Conservation (phyloP, 92 coral and sea anemone species). For the Anthopleura xanthogrammica region DNA sequence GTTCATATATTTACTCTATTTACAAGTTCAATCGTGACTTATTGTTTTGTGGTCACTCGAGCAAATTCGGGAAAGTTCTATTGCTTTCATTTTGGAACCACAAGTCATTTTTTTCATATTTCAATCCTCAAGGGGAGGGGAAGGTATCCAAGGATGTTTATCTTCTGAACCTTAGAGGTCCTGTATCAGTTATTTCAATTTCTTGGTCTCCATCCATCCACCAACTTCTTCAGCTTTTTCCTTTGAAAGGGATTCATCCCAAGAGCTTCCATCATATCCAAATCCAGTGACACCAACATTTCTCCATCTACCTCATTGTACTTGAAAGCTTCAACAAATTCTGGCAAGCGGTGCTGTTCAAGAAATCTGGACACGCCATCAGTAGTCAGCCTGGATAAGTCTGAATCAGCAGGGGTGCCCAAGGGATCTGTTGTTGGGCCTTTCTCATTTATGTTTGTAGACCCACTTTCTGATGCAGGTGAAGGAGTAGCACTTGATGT, state of each 20-base stretch:
- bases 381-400: slow-evolving; percentile 49
- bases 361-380: slow-evolving; percentile 73
- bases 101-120: no score
- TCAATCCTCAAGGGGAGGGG: no score
- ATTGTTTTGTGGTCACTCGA: no score
- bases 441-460: background rate
- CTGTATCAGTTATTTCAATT: background rate
- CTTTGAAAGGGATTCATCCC: slow-evolving; percentile 79
- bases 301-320: slow-evolving; percentile 79
- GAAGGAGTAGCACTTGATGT: background rate
- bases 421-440: background rate
- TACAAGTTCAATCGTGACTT: no score
- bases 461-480: background rate
- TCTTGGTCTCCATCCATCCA: slow-evolving; percentile 94
- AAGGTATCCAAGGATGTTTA: no score
- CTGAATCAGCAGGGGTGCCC: slow-evolving; percentile 19
- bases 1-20: no score
- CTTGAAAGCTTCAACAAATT: slow-evolving; percentile 59
- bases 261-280: slow-evolving; percentile 68
- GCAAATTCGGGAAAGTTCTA: no score
- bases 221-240: slow-evolving; percentile 70
- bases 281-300: slow-evolving; percentile 62
- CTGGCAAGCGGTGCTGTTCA: slow-evolving; percentile 57
- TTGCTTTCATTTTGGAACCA: no score
- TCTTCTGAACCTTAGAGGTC: background rate